phyloP scores from a whole-genome alignment of 1,140 invertebrate species.

The Formica selysi region DNA sequence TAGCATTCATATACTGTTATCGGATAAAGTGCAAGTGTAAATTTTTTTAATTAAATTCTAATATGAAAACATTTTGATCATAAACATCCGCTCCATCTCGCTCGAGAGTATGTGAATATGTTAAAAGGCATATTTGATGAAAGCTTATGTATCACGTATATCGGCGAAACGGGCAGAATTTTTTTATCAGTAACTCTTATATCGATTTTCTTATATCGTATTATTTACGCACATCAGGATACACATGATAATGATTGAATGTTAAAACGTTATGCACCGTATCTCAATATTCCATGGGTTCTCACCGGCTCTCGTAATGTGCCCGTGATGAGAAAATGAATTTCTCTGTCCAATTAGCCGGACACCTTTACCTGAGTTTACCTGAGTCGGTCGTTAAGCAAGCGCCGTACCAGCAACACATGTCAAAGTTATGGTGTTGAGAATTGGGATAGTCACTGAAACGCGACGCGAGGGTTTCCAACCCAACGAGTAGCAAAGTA shows the following conservation, averaged over 20 bases:
- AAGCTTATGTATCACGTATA: conserved; percentile 24
- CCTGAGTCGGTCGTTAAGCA: conserved; percentile 20
- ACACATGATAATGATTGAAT: conserved; percentile 25
- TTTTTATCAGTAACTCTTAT: conserved; percentile 43
- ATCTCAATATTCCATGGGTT: conserved; percentile 24
- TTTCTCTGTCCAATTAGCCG: conserved; percentile 35
- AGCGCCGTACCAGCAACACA: neutral
- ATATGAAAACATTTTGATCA: conserved; percentile 17
- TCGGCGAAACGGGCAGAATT: neutral
- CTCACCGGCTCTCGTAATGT: neutral
- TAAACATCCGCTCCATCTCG: neutral
- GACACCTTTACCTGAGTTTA: too few relatives aligned
- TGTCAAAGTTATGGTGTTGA: conserved; percentile 19
- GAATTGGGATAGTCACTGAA: conserved; percentile 26
- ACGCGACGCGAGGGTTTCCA: neutral
- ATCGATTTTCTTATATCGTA: conserved; percentile 10
- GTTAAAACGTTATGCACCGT: conserved; percentile 22
- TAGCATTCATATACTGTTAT: conserved; percentile 9
- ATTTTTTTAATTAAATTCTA: conserved; percentile 56
- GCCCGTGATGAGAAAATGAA: conserved; percentile 34
- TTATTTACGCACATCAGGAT: conserved; percentile 33
- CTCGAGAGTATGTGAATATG: neutral
- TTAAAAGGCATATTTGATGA: conserved; percentile 42
- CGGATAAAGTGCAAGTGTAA: neutral
- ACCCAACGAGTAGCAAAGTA: neutral